Evolutionary conservation across 2,797 vertebrate species (phyloP).

Genomic region (Cryptoprocta ferox): DNA sequence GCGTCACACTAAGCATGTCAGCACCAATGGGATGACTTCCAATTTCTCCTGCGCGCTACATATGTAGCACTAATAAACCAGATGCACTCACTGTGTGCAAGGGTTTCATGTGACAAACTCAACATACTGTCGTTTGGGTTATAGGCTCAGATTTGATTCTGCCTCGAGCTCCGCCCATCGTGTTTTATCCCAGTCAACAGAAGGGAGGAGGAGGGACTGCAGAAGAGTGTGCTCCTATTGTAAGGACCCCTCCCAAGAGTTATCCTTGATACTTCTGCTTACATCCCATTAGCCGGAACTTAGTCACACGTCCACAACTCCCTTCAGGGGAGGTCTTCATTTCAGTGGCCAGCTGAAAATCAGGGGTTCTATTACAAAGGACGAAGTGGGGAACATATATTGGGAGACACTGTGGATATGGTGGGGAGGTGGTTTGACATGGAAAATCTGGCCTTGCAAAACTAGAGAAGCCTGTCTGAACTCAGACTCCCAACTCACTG

Average conservation of each 20-base stretch:
- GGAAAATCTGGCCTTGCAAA: neutral
- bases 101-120: neutral
- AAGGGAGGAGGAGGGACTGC: neutral
- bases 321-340: neutral
- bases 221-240: neutral
- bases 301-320: neutral
- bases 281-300: neutral
- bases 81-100: neutral
- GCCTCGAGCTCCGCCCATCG: neutral
- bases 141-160: neutral
- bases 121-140: neutral
- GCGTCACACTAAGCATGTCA: neutral
- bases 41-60: neutral
- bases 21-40: neutral
- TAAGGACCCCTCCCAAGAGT: neutral
- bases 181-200: neutral
- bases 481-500: neutral
- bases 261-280: neutral
- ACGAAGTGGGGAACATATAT: neutral
- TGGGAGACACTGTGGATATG: neutral
- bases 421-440: neutral
- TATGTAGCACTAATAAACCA: neutral
- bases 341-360: neutral
- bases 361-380: neutral
- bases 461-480: neutral